A percentile compares a stretch with the other conserved stretches of the same genome.
Evolutionary conservation across 1,140 invertebrate genomes (phyloP).

Genomic region (Chymomyza costata): DNA sequence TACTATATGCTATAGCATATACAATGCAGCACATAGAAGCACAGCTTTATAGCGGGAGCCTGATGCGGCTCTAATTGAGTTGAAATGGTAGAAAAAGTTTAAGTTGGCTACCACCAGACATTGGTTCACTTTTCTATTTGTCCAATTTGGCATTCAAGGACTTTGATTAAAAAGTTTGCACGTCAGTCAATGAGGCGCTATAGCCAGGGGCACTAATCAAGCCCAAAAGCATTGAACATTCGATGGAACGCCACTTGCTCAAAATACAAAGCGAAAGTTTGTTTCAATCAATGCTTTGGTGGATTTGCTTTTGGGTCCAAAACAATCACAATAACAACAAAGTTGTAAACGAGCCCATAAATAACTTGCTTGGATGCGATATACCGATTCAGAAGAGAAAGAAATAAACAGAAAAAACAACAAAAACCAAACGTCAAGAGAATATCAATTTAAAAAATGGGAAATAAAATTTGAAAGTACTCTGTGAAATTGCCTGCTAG

Average conservation of each 20-base stretch:
- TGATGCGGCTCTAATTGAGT: too few relatives aligned
- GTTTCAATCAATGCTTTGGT: constrained; percentile 67
- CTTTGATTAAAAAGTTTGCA: constrained; percentile 67
- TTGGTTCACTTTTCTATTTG: too few relatives aligned
- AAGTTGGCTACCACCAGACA: too few relatives aligned
- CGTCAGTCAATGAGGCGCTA: constrained; percentile 46
- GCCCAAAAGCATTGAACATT: constrained; percentile 11
- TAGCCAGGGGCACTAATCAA: constrained; percentile 42
- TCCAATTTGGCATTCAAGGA: constrained; percentile 45
- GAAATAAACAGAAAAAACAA: too few relatives aligned
- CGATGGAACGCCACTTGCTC: constrained; percentile 17
- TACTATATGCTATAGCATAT: too few relatives aligned
- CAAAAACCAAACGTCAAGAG: constrained; percentile 62
- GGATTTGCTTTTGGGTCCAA: constrained; percentile 10
- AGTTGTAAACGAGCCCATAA: constrained; percentile 69
- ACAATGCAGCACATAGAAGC: too few relatives aligned
- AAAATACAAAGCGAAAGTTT: constrained; percentile 55
- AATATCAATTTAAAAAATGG: constrained; percentile 72
- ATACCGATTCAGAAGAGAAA: too few relatives aligned
- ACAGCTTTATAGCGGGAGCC: too few relatives aligned
- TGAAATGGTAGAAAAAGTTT: too few relatives aligned
- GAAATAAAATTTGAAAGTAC: too few relatives aligned
- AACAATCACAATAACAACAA: constrained; percentile 33
- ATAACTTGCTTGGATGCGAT: constrained; percentile 60
- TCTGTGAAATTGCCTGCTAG: too few relatives aligned